A percentile compares a stretch with the other conserved stretches of the same genome.
These are phyloP conservation scores for Acrocephalus arundinaceus DNA, from an alignment of 2,113 vertebrate species.

Conservation along the genomic window DNA sequence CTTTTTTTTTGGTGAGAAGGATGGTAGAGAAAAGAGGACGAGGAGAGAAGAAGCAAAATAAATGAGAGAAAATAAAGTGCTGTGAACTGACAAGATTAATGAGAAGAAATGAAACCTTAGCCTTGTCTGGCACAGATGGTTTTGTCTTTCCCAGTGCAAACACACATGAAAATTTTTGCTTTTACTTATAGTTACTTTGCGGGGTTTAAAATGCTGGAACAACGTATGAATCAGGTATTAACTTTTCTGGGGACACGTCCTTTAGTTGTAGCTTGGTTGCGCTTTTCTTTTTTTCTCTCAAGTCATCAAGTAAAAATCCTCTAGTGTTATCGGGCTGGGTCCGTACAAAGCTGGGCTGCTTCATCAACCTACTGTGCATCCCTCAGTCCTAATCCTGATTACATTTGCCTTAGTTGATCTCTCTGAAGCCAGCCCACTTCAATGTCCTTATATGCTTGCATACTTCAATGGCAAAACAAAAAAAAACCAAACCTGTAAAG, in stretches of 20 bases:
- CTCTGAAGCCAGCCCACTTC: constrained; percentile 20
- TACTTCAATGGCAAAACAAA: constrained; percentile 20
- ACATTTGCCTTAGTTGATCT: constrained; percentile 52
- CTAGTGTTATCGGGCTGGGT: background rate
- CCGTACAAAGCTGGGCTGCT: background rate
- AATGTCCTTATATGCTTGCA: constrained; percentile 55
- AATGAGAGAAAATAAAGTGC: background rate
- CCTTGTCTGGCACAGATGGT: background rate
- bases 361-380: constrained; percentile 6
- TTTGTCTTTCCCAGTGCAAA: background rate
- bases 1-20: background rate
- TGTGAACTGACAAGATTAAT: background rate
- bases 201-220: background rate
- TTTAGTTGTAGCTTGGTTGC: background rate
- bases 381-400: constrained; percentile 47
- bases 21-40: background rate
- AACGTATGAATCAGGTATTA: background rate
- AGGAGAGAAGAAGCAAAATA: background rate
- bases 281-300: background rate
- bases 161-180: background rate
- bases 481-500: background rate
- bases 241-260: background rate
- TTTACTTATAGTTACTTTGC: background rate
- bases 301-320: background rate
- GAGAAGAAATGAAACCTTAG: background rate